These are phyloP conservation scores for Lasioglossum leucozonium DNA, from an alignment of 2,888 invertebrate species.

Conservation along the genomic window DNA sequence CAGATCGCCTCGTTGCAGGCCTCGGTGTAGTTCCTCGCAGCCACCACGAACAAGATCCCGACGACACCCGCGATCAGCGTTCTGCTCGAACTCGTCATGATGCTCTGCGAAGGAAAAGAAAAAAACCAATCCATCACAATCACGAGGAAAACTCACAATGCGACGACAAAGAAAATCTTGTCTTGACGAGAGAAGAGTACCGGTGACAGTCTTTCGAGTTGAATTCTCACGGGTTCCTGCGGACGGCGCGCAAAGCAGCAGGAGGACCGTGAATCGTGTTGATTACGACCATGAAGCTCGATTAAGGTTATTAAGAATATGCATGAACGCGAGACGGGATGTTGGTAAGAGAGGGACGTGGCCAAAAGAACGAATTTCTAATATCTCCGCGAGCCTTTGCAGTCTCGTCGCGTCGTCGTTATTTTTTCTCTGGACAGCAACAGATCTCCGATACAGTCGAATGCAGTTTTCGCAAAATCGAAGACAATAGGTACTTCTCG, in stretches of 20 bases:
- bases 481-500: background rate
- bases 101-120: slow-evolving; percentile 67
- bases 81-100: slow-evolving; percentile 75
- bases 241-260: background rate
- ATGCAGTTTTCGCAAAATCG: background rate
- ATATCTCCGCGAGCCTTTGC: slow-evolving; percentile 8
- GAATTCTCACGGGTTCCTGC: slow-evolving; percentile 6
- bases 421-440: background rate
- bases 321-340: slow-evolving; percentile 71
- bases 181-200: background rate
- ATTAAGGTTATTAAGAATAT: slow-evolving; percentile 75
- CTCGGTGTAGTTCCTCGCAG: slow-evolving; percentile 67
- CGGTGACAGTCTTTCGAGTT: background rate
- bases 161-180: too few species aligned
- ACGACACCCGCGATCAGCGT: slow-evolving; percentile 66
- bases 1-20: slow-evolving; percentile 97
- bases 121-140: background rate
- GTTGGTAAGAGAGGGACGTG: slow-evolving; percentile 39
- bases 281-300: slow-evolving; percentile 68
- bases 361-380: slow-evolving; percentile 64
- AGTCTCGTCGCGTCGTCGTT: background rate
- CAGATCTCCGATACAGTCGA: background rate
- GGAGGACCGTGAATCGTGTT: slow-evolving; percentile 44
- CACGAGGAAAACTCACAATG: background rate
- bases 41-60: slow-evolving; percentile 68